Evolutionary conservation across 1,140 invertebrate genomes (phyloP).

Genomic region (Calosoma granatense): DNA sequence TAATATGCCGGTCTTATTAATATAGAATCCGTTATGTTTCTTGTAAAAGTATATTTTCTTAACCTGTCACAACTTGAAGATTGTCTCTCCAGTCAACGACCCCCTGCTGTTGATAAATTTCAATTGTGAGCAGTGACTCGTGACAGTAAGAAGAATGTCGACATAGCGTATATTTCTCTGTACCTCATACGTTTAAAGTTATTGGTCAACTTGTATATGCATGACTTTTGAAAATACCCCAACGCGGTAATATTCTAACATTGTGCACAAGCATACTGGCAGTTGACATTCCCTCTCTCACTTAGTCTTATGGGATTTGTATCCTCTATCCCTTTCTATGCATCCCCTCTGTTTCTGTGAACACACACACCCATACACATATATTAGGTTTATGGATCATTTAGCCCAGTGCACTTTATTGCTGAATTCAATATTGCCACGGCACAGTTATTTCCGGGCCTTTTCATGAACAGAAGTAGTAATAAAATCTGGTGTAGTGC

Average conservation of each 20-base stretch:
- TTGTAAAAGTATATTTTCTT: no score
- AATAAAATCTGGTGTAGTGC: no score
- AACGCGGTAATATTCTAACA: not conserved
- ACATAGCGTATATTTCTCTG: not conserved
- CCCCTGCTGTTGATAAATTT: not conserved
- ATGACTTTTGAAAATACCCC: not conserved
- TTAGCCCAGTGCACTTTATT: constrained; percentile 3
- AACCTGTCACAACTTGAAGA: no score
- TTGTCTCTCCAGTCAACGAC: no score
- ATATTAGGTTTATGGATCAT: constrained; percentile 6
- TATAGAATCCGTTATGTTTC: no score
- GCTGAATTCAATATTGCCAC: constrained; percentile 1
- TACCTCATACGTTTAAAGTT: not conserved
- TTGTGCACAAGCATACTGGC: not conserved
- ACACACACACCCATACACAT: not conserved
- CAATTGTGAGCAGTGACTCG: not conserved
- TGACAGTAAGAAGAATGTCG: not conserved
- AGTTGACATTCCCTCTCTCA: not conserved
- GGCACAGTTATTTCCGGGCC: not conserved
- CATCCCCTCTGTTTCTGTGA: not conserved
- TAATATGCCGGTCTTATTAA: no score
- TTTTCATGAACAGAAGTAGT: not conserved
- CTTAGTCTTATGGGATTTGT: not conserved
- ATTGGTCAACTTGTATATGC: constrained; percentile 1
- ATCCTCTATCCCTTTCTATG: not conserved